phyloP scores from a whole-genome alignment of 2,888 invertebrate species.

The Drosophila flavopinicola region DNA sequence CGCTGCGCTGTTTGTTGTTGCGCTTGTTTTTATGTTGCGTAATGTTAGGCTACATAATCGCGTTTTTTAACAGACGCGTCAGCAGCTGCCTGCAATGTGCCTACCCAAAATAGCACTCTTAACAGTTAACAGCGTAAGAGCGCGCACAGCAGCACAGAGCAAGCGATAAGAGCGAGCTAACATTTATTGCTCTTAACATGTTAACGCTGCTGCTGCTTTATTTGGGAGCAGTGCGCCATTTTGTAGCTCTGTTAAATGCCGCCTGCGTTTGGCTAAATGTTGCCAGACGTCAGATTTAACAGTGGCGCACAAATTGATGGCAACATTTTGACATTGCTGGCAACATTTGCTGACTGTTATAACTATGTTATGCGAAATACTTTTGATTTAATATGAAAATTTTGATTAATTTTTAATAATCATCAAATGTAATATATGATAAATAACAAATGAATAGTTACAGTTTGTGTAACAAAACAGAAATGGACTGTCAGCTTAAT shows the following conservation, averaged over 20 bases:
- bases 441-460: too few relatives aligned
- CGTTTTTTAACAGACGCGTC: slow-evolving; percentile 60
- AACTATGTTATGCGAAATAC: background rate
- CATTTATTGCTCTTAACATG: slow-evolving; percentile 28
- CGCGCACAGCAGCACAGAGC: background rate
- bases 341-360: background rate
- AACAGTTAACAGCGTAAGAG: slow-evolving; percentile 56
- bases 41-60: slow-evolving; percentile 80
- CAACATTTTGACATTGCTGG: background rate
- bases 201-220: slow-evolving; percentile 11
- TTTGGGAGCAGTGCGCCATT: slow-evolving; percentile 22
- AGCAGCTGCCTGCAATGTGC: slow-evolving; percentile 40
- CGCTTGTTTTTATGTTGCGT: slow-evolving; percentile 70
- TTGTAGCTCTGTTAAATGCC: slow-evolving; percentile 16
- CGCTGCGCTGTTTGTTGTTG: slow-evolving; percentile 37
- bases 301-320: slow-evolving; percentile 12
- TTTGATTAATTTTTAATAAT: too few relatives aligned
- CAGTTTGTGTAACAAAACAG: too few relatives aligned
- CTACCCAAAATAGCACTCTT: slow-evolving; percentile 29
- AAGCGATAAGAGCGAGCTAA: background rate
- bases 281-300: slow-evolving; percentile 18
- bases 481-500: too few relatives aligned
- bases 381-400: too few relatives aligned
- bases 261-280: slow-evolving; percentile 1
- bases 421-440: too few relatives aligned